These are phyloP conservation scores for human DNA, from an alignment of 2,113 vertebrate genomes.

Conservation along the genomic window DNA sequence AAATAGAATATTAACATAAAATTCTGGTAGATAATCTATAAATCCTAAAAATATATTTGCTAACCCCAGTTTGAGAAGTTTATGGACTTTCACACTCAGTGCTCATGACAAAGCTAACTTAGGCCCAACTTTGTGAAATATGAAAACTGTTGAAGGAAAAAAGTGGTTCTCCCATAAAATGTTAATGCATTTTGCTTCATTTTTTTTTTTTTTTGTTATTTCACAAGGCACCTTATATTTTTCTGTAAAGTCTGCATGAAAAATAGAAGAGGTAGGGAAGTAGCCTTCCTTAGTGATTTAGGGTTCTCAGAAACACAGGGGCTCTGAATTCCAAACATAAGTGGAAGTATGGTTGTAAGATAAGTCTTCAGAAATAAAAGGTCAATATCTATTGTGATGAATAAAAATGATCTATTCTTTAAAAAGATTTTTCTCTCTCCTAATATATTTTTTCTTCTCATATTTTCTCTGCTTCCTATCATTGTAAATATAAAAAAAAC, in stretches of 20 bases:
- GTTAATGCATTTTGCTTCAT: neutral
- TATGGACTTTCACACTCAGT: neutral
- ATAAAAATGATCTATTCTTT: neutral
- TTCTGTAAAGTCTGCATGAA: neutral
- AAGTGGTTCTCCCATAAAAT: neutral
- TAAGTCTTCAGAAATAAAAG: neutral
- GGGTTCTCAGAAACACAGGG: neutral
- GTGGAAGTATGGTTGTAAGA: neutral
- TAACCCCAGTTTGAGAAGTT: neutral
- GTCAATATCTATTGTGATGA: neutral
- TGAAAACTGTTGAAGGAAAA: neutral
- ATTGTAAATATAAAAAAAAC: neutral
- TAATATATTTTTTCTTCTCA: neutral
- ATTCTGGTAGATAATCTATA: neutral
- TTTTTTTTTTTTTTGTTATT: neutral
- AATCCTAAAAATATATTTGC: neutral
- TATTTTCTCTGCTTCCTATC: neutral
- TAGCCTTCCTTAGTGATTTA: fast-evolving
- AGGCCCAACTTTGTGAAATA: neutral
- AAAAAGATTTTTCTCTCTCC: neutral
- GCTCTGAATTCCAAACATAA: neutral
- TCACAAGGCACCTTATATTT: neutral
- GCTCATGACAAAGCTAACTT: neutral
- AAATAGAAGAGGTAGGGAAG: neutral
- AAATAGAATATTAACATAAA: neutral